Conservation (phyloP, 2,888 invertebrate species). For the Epirrhoe alternata region DNA sequence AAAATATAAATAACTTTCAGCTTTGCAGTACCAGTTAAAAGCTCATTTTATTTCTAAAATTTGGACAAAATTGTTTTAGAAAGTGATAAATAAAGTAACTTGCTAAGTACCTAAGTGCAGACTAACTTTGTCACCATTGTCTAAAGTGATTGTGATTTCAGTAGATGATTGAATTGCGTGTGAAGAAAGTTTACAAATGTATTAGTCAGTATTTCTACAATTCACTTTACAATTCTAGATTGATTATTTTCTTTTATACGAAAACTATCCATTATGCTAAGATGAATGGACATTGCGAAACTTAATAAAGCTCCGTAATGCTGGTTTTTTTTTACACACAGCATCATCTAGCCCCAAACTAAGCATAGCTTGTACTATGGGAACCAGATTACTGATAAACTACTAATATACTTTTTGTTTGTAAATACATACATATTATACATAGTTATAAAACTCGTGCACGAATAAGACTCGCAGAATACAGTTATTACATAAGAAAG, state of each 20-base stretch:
- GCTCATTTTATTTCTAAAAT: background rate
- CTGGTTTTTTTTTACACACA: too few relatives aligned
- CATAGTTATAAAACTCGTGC: too few relatives aligned
- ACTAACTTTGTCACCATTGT: conserved; percentile 29
- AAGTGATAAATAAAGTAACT: conserved; percentile 22
- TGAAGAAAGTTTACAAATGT: conserved; percentile 29
- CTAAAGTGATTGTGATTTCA: conserved; percentile 29
- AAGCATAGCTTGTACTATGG: too few relatives aligned
- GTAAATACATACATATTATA: too few relatives aligned
- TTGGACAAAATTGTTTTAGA: conserved; percentile 29
- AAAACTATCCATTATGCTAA: too few relatives aligned
- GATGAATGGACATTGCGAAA: too few relatives aligned
- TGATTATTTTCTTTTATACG: background rate
- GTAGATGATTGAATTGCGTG: conserved; percentile 22
- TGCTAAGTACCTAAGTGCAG: conserved; percentile 11
- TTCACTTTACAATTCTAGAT: background rate
- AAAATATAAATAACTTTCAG: background rate
- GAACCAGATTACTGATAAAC: too few relatives aligned
- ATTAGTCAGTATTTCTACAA: background rate
- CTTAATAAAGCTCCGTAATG: too few relatives aligned
- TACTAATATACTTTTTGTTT: too few relatives aligned
- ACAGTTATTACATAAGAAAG: too few relatives aligned
- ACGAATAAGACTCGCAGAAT: too few relatives aligned
- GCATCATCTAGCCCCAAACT: too few relatives aligned
- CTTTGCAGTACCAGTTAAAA: background rate